Evolutionary conservation across 2,888 invertebrate species (phyloP).

Genomic region (Sinodicranocentrus sp.): DNA sequence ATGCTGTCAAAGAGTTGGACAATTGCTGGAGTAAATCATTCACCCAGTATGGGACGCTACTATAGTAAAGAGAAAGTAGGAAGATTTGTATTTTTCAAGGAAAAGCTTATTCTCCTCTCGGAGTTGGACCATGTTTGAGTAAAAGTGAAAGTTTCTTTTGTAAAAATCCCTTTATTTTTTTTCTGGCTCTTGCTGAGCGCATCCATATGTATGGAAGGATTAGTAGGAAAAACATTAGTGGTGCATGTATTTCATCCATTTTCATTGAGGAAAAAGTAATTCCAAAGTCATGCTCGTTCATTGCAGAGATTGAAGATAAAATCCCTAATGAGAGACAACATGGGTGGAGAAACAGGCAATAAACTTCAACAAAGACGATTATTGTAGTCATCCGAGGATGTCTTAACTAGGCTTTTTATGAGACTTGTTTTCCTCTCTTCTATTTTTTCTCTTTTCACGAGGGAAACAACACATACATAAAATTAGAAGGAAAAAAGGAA

Average conservation of each 20-base stretch:
- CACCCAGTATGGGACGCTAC: too few species aligned
- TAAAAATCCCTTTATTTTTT: neutral
- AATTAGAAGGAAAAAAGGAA: slow-evolving; percentile 31
- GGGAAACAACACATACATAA: slow-evolving; percentile 40
- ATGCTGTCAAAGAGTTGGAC: neutral
- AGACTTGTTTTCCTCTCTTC: slow-evolving; percentile 41
- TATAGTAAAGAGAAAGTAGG: slow-evolving; percentile 30
- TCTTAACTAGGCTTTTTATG: slow-evolving; percentile 68
- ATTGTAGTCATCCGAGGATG: slow-evolving; percentile 64
- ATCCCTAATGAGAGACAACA: slow-evolving; percentile 67
- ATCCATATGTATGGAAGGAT: slow-evolving; percentile 3
- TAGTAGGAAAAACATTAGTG: slow-evolving; percentile 23
- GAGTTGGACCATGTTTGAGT: too few species aligned
- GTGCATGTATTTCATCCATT: slow-evolving; percentile 37
- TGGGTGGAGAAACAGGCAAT: slow-evolving; percentile 69
- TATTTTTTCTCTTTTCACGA: slow-evolving; percentile 18
- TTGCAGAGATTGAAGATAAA: slow-evolving; percentile 66
- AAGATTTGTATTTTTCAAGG: neutral
- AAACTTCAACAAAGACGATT: slow-evolving; percentile 68
- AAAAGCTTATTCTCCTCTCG: too few species aligned
- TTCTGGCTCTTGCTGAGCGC: neutral
- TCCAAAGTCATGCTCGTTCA: slow-evolving; percentile 56
- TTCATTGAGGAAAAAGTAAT: slow-evolving; percentile 34
- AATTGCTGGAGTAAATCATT: slow-evolving; percentile 43
- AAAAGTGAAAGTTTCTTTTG: neutral